Evolutionary conservation across 1,140 invertebrate genomes (phyloP), one percentile per base, ranked within the genome.

Genomic region (Drosophila rhopaloa): DNA sequence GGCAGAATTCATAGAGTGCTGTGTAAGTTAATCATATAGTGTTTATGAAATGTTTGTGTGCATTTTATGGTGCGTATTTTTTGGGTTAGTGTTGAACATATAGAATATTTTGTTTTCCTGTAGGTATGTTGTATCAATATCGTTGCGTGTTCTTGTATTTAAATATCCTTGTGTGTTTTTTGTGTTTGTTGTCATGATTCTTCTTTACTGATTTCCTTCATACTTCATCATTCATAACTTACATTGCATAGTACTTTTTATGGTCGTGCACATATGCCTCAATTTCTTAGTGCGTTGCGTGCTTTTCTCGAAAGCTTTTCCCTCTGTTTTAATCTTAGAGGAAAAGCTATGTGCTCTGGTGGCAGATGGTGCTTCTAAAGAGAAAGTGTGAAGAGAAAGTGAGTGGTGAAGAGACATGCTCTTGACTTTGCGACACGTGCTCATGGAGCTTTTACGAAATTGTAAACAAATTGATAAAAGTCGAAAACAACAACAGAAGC

Each of bases 341-440:
- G 41, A 70, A 85, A 85, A 86, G 82, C 75, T 85, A 50, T 50
- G 55, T 71, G 78, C 78, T 79, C 67, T 73, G 79, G 38, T 46
- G 56, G 44, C 50, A 37, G 60, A 54, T 58, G 81, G 81, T 84
- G 81, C 77, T 85, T 79, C 77, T 84, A 77, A 63, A 84, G 81
- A 84, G 79, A 72, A 65, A 76, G n/a, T 44, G 43, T 55, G 43
- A 56, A 74, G 41, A 73, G 59, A 74, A 63, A 60, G 50, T 46
- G 44, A 78, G 44, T 54, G 44, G 48, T 29, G 48, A 14, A 32
- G 48, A 53, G 41, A 51, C 81, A 85, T 76, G 78, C 80, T 79
- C 81, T 81, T 67, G 65, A 66, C 46, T 35, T 50, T 65, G 44
- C 51, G 57, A 66, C 68, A 81, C 58, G 68, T 56, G 55, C 63